Percentiles rank a stretch among this genome's conserved stretches.
These are phyloP conservation scores for Solea solea DNA, from an alignment of 2,113 vertebrate genomes.

Conservation along the genomic window DNA sequence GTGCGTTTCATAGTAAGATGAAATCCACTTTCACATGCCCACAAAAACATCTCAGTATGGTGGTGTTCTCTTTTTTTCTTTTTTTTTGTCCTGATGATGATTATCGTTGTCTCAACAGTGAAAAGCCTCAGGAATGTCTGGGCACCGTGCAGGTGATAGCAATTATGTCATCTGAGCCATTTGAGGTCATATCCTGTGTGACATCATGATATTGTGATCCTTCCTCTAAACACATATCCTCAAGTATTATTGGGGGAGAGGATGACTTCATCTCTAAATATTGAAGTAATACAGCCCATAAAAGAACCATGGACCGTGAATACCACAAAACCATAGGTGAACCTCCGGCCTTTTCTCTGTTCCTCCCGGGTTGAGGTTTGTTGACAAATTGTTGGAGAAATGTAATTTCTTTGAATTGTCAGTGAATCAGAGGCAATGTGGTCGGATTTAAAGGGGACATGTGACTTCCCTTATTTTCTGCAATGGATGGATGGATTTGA, in stretches of 20 bases:
- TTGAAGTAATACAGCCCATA: conserved; percentile 49
- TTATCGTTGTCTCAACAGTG: conserved; percentile 2
- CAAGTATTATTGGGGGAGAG: conserved; percentile 33
- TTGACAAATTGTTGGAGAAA: neutral
- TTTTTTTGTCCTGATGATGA: conserved; percentile 37
- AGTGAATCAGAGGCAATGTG: neutral
- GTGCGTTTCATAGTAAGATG: conserved; percentile 43
- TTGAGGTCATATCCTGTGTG: conserved; percentile 60
- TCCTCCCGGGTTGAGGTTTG: conserved; percentile 8
- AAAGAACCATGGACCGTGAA: conserved; percentile 54
- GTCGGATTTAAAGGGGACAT: neutral
- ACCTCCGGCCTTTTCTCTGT: neutral
- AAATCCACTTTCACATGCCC: conserved; percentile 16
- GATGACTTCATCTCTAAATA: conserved; percentile 62
- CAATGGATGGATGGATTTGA: neutral
- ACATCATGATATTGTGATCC: conserved; percentile 47
- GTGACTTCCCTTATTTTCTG: neutral
- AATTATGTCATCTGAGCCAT: conserved; percentile 63
- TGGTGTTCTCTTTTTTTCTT: neutral
- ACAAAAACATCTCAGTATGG: conserved; percentile 10
- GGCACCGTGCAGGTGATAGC: conserved; percentile 59
- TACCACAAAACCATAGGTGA: conserved; percentile 29
- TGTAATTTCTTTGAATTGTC: conserved; percentile 2
- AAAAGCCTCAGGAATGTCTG: conserved; percentile 49
- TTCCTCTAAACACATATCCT: conserved; percentile 48